Evolutionary conservation across 1,140 invertebrate genomes (phyloP).

Genomic region (Melitaea cinxia): DNA sequence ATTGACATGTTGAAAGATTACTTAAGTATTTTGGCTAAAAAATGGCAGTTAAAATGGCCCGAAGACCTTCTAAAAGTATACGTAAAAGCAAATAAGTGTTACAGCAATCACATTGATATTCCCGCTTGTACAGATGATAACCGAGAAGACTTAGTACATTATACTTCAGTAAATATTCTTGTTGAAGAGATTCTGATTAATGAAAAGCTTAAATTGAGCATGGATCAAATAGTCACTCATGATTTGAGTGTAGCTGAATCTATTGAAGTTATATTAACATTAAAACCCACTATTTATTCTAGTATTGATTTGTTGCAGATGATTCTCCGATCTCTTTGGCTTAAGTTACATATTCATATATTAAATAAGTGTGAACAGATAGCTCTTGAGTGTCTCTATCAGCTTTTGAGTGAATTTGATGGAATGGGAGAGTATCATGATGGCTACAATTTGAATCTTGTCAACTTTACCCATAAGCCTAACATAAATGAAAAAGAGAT

Average conservation of each 20-base stretch:
- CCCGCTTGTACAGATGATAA: slow-evolving; percentile 80
- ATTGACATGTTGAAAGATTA: slow-evolving; percentile 85
- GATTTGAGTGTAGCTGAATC: slow-evolving; percentile 62
- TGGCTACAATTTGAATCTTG: slow-evolving; percentile 55
- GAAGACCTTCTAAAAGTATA: slow-evolving; percentile 83
- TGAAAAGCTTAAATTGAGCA: slow-evolving; percentile 76
- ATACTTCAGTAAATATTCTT: slow-evolving; percentile 83
- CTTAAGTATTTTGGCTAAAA: slow-evolving; percentile 81
- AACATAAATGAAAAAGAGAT: slow-evolving; percentile 66
- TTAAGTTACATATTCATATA: slow-evolving; percentile 69
- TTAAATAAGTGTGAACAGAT: slow-evolving; percentile 70
- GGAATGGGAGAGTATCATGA: slow-evolving; percentile 67
- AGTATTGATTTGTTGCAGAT: slow-evolving; percentile 62
- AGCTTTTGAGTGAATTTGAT: slow-evolving; percentile 73
- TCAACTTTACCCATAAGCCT: slow-evolving; percentile 73
- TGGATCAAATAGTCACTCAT: slow-evolving; percentile 56
- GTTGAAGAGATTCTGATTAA: slow-evolving; percentile 85
- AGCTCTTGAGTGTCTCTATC: slow-evolving; percentile 72
- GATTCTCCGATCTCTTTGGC: slow-evolving; percentile 69
- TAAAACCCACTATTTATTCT: slow-evolving; percentile 75
- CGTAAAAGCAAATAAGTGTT: slow-evolving; percentile 82
- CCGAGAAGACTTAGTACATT: slow-evolving; percentile 80
- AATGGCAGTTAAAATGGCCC: slow-evolving; percentile 86
- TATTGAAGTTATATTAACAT: slow-evolving; percentile 64
- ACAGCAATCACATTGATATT: slow-evolving; percentile 81